Percentiles rank a stretch among this genome's conserved stretches.
These are phyloP conservation scores for Andrena minutula DNA, from an alignment of 2,888 invertebrate species.

Conservation along the genomic window DNA sequence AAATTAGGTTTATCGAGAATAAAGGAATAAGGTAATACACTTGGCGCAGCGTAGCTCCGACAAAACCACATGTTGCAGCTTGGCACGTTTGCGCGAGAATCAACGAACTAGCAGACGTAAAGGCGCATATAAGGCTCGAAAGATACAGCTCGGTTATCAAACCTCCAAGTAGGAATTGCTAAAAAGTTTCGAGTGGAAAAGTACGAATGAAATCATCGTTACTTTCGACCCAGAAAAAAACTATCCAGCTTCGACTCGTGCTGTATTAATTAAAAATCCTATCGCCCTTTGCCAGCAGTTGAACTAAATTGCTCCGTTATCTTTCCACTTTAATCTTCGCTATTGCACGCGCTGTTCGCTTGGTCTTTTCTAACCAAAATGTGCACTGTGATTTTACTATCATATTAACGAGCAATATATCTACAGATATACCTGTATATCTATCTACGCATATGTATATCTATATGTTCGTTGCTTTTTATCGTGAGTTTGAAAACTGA, in stretches of 20 bases:
- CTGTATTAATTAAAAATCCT: conserved; percentile 33
- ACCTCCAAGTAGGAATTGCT: conserved; percentile 32
- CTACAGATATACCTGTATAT: too few relatives aligned
- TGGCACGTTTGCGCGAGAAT: conserved; percentile 64
- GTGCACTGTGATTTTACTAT: background rate
- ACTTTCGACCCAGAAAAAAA: conserved; percentile 1
- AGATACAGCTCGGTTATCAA: conserved; percentile 36
- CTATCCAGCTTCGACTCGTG: background rate
- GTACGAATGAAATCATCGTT: conserved; percentile 39
- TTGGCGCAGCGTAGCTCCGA: conserved; percentile 32
- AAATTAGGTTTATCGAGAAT: too few relatives aligned
- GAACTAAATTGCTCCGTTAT: background rate
- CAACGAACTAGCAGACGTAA: conserved; percentile 42
- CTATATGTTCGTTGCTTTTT: too few relatives aligned
- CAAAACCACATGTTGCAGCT: conserved; percentile 61
- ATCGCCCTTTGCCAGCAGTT: background rate
- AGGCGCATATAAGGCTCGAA: conserved; percentile 28
- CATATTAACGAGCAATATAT: too few relatives aligned
- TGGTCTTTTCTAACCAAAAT: background rate
- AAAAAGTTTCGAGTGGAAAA: conserved; percentile 50
- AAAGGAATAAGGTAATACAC: conserved; percentile 30
- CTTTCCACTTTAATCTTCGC: background rate
- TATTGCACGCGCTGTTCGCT: background rate
- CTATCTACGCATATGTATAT: too few relatives aligned
- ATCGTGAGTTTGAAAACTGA: too few relatives aligned